Base-by-base conservation (phyloP, 1,140 invertebrate species). In the Dinoponera quadriceps region DNA sequence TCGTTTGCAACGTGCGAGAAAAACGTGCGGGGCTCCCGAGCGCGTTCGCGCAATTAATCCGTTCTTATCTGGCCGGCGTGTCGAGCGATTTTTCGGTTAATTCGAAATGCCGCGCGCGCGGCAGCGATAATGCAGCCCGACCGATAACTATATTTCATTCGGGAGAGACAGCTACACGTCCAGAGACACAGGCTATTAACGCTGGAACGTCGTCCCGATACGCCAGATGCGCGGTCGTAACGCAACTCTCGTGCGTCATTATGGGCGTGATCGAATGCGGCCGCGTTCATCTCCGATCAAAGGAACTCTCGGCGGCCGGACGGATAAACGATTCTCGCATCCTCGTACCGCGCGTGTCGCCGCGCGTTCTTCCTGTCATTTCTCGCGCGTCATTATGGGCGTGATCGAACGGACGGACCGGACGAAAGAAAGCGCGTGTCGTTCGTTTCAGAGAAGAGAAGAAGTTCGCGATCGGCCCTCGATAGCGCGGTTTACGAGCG, bases 401-500 rank as follows among this genome's bases (percentile, higher is more conserved):
- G 20, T 54, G 59, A 66, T 77, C 13, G 38, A 18, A 54, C 60
- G 20, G 20, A 62, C 65, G n/a, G 59, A 66, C 66, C 13, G 38
- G 11, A 54, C 60, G 20, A 29, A 62, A 48, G 62, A 7, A 77
- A 29, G 38, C 25, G 44, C n/a, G 9, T 57, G 55, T 57, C 55
- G n/a, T 11, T 20, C 3, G 25, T 7, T 57, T 11, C 7, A 2
- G 20, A n/a, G 55, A 9, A 16, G 16, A 57, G 25, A 20, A n/a
- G n/a, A n/a, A n/a, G n/a, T n/a, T 57, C n/a, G 55, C 55, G 55
- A 57, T 57, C n/a, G n/a, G 55, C 25, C 16, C 55, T 57, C 25
- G 55, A 68, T 62, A 29, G 5, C 69, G 78, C 22, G 20, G 82
- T 84, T 81, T 72, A 72, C 83, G 60, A 71, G 7, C 33, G 20